A percentile compares a stretch with the other conserved stretches of the same genome.
Conservation (phyloP, 2,113 vertebrate genomes). For the Mesocricetus auratus region DNA sequence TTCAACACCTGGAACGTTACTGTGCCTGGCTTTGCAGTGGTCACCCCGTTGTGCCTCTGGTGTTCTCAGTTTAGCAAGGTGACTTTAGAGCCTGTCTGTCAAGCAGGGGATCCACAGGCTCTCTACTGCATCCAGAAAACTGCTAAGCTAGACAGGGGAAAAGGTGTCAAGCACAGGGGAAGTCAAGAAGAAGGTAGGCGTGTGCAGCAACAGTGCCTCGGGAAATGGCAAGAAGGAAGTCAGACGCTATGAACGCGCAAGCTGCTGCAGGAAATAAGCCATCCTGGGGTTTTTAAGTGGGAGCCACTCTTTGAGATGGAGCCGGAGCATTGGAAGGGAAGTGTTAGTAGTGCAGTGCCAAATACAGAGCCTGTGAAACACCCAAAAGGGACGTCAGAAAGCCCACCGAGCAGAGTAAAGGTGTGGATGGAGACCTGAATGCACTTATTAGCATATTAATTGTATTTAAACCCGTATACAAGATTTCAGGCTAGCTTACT, state of each 20-base stretch:
- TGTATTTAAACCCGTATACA: background rate
- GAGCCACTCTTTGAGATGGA: background rate
- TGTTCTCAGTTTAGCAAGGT: background rate
- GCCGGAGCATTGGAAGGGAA: too few relatives aligned
- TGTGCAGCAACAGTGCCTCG: rapidly evolving
- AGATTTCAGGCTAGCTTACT: background rate
- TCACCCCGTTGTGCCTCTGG: too few relatives aligned
- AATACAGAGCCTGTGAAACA: background rate
- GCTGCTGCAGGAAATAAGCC: background rate
- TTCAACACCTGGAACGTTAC: background rate
- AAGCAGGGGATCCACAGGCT: background rate
- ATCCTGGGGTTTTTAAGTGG: background rate
- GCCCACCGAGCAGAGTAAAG: background rate
- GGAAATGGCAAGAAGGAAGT: background rate
- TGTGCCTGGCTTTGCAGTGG: rapidly evolving
- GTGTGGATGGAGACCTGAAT: background rate
- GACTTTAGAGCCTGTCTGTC: too few relatives aligned
- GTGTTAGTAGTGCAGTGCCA: too few relatives aligned
- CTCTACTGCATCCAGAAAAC: background rate
- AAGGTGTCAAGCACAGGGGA: background rate
- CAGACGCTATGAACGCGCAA: too few relatives aligned
- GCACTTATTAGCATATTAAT: background rate
- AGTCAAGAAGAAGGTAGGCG: background rate
- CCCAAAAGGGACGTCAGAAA: background rate
- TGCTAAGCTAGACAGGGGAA: background rate